Evolutionary conservation across 2,888 invertebrate species (phyloP), one percentile per base, ranked within the genome.

Genomic region (Volucella zonaria): DNA sequence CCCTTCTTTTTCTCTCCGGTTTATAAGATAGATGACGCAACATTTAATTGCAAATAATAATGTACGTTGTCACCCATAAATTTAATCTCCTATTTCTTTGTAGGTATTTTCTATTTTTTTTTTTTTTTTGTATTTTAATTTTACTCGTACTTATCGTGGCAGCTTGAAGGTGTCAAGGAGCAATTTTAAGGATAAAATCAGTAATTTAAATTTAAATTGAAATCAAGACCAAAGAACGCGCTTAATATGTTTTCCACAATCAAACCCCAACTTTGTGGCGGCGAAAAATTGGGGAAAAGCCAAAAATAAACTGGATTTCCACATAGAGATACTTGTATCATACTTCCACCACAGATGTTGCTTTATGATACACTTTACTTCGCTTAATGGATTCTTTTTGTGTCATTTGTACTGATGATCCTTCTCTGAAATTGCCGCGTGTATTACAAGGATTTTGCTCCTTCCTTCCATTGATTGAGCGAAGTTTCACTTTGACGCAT

Each of bases 131-230:
- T 31, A 31, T 31, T 31, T 31, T 31, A 6, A 31, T 31, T 31
- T 6, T 31, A 61, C n/a, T n/a, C n/a, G n/a, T n/a, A n/a, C 47
- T 61, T 61, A 77, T 62, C 42, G 47, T 42, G 31, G 31, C 54
- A 51, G 49, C 15, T 77, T 62, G 42, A 68, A 77, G 77, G 70
- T 70, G 77, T 70, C 77, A 77, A 56, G 6, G 31, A 31, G 31
- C 47, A 70, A 68, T 77, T 77, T 62, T 47, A 49, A 47, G 47
- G 77, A 77, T 70, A 62, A 70, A 77, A 77, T 68, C 62, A 52
- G 77, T 62, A 62, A 68, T 70, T 68, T 77, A 47, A 77, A 77
- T 77, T 77, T 70, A 61, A 77, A 77, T 77, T 77, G 68, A 76
- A 76, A 67, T 66, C 67, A 61, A 54, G 70, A 47, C 68, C 56